These are phyloP conservation scores for Myocastor coypus DNA, from an alignment of 2,113 vertebrate species.

Conservation along the genomic window DNA sequence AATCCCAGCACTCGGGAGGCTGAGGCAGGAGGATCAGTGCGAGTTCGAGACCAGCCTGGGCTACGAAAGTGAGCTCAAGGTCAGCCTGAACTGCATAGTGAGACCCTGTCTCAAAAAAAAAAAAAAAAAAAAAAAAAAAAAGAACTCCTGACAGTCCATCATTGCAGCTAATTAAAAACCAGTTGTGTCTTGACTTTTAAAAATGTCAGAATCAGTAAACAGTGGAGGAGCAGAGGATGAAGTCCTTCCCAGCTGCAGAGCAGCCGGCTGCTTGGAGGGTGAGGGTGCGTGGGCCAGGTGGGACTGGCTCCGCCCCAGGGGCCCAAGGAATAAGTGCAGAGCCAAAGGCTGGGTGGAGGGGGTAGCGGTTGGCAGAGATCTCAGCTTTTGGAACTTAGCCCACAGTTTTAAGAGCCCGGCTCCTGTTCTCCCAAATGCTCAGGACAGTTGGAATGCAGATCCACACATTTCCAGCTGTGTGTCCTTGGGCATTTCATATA, in stretches of 20 bases:
- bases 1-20: too few species aligned
- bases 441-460: background rate
- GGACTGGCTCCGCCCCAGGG: background rate
- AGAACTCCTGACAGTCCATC: constrained; percentile 38
- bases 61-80: too few species aligned
- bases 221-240: background rate
- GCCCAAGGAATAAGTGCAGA: background rate
- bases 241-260: background rate
- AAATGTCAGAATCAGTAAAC: background rate
- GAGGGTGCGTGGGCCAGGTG: background rate
- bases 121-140: too few species aligned
- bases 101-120: too few species aligned
- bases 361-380: too few species aligned
- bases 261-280: fast-evolving
- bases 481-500: background rate
- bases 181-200: background rate
- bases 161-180: constrained; percentile 58
- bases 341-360: background rate
- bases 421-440: background rate
- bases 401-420: background rate
- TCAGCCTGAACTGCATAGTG: too few species aligned
- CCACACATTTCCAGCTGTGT: background rate
- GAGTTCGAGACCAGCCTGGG: too few species aligned
- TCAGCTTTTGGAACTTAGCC: fast-evolving
- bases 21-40: too few species aligned